Base-by-base conservation (phyloP, 1,140 invertebrate genomes). In the Papilio glaucus region DNA sequence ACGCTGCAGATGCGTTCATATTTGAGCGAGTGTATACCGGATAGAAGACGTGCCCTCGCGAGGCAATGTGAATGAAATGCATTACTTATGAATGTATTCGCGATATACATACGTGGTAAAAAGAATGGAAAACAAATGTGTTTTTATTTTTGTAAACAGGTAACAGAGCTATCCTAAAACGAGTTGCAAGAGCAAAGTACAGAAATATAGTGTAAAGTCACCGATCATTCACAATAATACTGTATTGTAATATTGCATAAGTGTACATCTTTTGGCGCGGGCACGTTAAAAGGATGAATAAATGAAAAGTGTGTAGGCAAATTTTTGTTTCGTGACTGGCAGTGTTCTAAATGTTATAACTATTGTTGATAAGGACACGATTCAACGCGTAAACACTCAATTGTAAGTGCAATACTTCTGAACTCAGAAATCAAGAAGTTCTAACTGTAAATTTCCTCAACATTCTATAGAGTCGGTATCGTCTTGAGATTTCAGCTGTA, bases 1-100 rank as follows among this genome's bases (percentile, higher is more conserved):
- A 62, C 61, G 15, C 9, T 18, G 61, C 61, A 33, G 61, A 62
- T 62, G 29, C n/a, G 13, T 62, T 62, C 61, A 62, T 62, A 62
- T 62, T 62, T 62, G 7, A 62, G 33, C 29, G 61, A 38, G 33
- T 26, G n/a, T 62, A 33, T 2, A 62, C 6, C 37, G 6, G 7
- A 7, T 15, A 62, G 61, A 1, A 33, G n/a, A 18, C 2, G 7
- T n/a, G 26, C 12, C n/a, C 13, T 8, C 13, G 4, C 24, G 26
- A 33, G 10, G 10, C 9, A 24, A n/a, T 57, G n/a, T 42, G 39
- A 21, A 49, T 18, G 8, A 21, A 49, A 49, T 49, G 15, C 45
- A 49, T 49, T 1, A 18, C 15, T 49, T 49, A 49, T 49, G 15
- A 6, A 8, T 21, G 8, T 9, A 21, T 49, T 49, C 15, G 18